phyloP scores from a whole-genome alignment of 37 sponge, comb jelly and placozoan species.

The Tethya wilhelma region DNA sequence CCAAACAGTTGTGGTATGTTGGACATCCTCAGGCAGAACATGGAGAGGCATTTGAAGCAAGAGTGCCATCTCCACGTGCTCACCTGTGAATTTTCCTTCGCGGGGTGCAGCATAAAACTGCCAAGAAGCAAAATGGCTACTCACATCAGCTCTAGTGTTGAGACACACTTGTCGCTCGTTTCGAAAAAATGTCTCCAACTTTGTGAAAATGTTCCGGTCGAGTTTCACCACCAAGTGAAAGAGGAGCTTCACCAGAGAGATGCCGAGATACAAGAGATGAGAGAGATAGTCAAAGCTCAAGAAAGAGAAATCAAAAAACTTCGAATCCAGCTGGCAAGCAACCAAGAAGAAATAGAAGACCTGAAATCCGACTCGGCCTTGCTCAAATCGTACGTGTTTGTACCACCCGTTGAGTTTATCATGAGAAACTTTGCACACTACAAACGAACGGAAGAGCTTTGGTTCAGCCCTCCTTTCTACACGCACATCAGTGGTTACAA shows the following conservation, averaged over 20 bases:
- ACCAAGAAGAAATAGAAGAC: slow-evolving; percentile 24
- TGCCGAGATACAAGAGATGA: neutral
- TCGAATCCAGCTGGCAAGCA: neutral
- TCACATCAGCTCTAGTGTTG: neutral
- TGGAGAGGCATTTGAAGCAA: neutral
- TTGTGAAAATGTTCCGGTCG: neutral
- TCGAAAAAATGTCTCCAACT: slow-evolving; percentile 4
- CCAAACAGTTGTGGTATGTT: slow-evolving; percentile 35
- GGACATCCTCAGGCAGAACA: slow-evolving; percentile 2
- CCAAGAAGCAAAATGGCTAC: neutral
- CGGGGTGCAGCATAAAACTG: slow-evolving; percentile 26
- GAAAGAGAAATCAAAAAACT: slow-evolving; percentile 8
- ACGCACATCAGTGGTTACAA: slow-evolving; percentile 32
- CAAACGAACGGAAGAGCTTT: slow-evolving; percentile 12
- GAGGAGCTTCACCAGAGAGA: slow-evolving; percentile 1
- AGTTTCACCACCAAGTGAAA: neutral
- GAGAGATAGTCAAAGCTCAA: slow-evolving; percentile 2
- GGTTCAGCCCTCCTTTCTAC: slow-evolving; percentile 40
- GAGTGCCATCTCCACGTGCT: neutral
- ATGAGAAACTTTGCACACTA: slow-evolving; percentile 24
- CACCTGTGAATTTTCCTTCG: slow-evolving; percentile 41
- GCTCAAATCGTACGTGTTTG: slow-evolving; percentile 1
- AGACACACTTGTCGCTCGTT: slow-evolving; percentile 12
- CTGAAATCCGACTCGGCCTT: neutral
- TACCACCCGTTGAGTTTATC: slow-evolving; percentile 38